Conservation (phyloP, 1,140 invertebrate species). For the Leptinotarsa undecemlineata region DNA sequence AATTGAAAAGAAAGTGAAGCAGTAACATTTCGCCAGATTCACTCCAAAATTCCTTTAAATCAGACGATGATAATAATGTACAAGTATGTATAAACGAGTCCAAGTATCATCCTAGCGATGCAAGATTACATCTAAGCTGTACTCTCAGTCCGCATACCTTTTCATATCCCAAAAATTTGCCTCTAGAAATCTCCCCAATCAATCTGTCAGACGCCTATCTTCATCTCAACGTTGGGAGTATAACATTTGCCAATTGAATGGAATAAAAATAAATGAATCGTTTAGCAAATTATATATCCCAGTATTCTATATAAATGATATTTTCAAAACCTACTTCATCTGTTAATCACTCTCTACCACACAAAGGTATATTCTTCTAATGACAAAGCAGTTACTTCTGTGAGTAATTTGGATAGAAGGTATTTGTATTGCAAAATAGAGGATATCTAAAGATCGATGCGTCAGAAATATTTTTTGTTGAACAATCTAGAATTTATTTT, state of each 20-base stretch:
- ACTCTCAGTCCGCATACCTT: background rate
- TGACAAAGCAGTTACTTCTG: no score
- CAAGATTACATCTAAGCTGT: background rate
- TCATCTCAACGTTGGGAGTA: background rate
- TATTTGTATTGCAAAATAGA: no score
- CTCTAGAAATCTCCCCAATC: background rate
- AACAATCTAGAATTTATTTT: no score
- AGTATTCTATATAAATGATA: background rate
- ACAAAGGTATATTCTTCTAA: no score
- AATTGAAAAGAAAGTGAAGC: no score
- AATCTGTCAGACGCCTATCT: background rate
- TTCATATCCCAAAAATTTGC: background rate
- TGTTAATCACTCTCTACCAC: background rate
- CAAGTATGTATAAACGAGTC: background rate
- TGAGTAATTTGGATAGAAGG: no score
- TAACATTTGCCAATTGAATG: conserved; percentile 10
- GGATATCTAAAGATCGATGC: no score
- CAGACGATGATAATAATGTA: background rate
- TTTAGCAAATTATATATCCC: conserved; percentile 3
- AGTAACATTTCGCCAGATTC: background rate
- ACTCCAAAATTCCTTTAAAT: background rate
- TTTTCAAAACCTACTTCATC: background rate
- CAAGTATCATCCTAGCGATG: background rate
- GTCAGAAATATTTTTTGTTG: no score
- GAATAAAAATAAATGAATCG: conserved; percentile 16